Conservation (phyloP, 2,113 vertebrate genomes). For the Burhinus bistriatus region DNA sequence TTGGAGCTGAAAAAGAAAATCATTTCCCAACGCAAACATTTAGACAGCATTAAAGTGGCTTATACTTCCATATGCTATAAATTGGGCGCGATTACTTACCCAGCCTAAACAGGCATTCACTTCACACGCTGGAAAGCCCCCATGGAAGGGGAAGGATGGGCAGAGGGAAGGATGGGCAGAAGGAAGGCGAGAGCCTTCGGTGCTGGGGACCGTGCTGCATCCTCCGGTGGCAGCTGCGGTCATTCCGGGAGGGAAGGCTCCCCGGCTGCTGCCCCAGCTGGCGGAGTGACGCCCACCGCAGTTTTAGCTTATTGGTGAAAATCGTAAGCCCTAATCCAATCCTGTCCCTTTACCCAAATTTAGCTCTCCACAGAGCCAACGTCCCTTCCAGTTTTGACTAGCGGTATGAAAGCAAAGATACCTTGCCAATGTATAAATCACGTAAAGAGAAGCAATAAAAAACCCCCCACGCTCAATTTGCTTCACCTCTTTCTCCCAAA, state of each 20-base stretch:
- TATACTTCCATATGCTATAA: neutral
- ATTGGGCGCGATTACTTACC: neutral
- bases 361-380: conserved; percentile 74
- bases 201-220: neutral
- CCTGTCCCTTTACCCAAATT: conserved; percentile 71
- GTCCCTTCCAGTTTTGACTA: conserved; percentile 69
- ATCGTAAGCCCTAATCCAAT: conserved; percentile 80
- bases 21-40: neutral
- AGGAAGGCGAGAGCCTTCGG: neutral
- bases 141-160: neutral
- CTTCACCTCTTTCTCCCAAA: neutral
- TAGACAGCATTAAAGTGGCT: neutral
- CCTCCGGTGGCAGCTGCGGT: conserved; percentile 29
- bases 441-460: neutral
- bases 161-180: neutral
- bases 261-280: conserved; percentile 53
- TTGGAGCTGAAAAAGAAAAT: neutral
- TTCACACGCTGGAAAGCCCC: neutral
- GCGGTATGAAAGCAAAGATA: neutral
- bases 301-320: conserved; percentile 80
- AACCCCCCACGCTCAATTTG: neutral
- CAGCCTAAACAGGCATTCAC: neutral
- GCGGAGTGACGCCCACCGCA: conserved; percentile 72
- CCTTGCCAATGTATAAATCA: neutral
- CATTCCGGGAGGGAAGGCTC: conserved; percentile 58